Conservation (phyloP, 2,888 invertebrate species). For the Ptychoptera contaminata region DNA sequence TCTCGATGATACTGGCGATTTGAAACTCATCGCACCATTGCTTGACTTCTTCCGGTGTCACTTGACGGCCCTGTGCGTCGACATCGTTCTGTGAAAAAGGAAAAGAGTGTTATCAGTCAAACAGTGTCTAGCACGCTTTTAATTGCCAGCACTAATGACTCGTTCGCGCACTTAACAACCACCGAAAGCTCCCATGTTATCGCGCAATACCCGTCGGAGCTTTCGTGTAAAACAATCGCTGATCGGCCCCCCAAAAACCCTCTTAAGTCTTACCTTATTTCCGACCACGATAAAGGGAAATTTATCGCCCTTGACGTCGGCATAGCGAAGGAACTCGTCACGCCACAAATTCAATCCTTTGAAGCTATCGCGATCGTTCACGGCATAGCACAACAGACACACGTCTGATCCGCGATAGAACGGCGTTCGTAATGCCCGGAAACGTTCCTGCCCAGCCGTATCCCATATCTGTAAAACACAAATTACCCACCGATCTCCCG, state of each 20-base stretch:
- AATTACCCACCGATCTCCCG: too few relatives aligned
- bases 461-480: slow-evolving; percentile 67
- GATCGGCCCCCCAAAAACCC: too few relatives aligned
- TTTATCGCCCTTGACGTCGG: slow-evolving; percentile 67
- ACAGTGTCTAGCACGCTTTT: too few relatives aligned
- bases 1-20: slow-evolving; percentile 69
- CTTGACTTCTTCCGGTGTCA: slow-evolving; percentile 57
- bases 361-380: slow-evolving; percentile 75
- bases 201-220: too few relatives aligned
- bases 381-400: slow-evolving; percentile 74
- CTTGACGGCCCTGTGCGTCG: slow-evolving; percentile 48
- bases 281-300: slow-evolving; percentile 89
- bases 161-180: too few relatives aligned
- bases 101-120: too few relatives aligned
- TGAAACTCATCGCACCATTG: slow-evolving; percentile 76
- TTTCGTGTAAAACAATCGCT: too few relatives aligned
- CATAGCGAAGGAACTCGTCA: slow-evolving; percentile 80
- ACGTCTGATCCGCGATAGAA: slow-evolving; percentile 91
- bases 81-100: slow-evolving; percentile 57
- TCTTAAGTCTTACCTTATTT: slow-evolving; percentile 53
- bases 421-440: slow-evolving; percentile 80
- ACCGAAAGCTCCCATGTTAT: too few relatives aligned
- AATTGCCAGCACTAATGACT: too few relatives aligned
- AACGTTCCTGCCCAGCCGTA: slow-evolving; percentile 87
- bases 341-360: slow-evolving; percentile 74